phyloP scores from a whole-genome alignment of 2,888 invertebrate species.

The Sphaerophoria taeniata region DNA sequence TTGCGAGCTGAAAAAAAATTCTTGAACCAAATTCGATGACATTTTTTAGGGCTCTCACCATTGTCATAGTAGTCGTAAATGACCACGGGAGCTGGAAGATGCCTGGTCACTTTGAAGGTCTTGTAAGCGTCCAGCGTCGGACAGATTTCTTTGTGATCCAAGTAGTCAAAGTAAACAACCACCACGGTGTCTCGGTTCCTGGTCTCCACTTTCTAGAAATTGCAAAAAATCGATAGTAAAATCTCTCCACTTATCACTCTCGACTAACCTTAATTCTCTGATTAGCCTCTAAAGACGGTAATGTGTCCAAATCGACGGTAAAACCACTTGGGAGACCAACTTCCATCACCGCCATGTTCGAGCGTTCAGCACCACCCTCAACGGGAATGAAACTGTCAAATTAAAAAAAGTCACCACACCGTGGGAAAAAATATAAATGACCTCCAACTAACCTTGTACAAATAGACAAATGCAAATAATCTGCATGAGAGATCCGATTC shows the following conservation, averaged over 20 bases:
- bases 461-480: slow-evolving; percentile 92
- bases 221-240: neutral
- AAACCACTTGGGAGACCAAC: slow-evolving; percentile 96
- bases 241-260: neutral
- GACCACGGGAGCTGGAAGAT: slow-evolving; percentile 93
- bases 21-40: no score
- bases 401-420: slow-evolving; percentile 64
- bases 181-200: slow-evolving; percentile 86
- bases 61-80: slow-evolving; percentile 97
- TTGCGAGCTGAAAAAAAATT: slow-evolving; percentile 86
- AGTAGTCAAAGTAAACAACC: slow-evolving; percentile 90
- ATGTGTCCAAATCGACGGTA: slow-evolving; percentile 90
- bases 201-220: slow-evolving; percentile 86
- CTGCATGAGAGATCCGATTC: slow-evolving; percentile 91
- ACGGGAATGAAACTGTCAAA: slow-evolving; percentile 81
- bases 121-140: slow-evolving; percentile 94
- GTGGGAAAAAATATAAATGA: neutral
- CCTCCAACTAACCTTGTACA: slow-evolving; percentile 87
- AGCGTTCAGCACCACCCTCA: slow-evolving; percentile 82
- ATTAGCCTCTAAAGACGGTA: slow-evolving; percentile 86
- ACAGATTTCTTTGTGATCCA: slow-evolving; percentile 89
- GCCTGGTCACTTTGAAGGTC: slow-evolving; percentile 92
- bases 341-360: slow-evolving; percentile 95
- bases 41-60: slow-evolving; percentile 83
- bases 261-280: slow-evolving; percentile 82